Percentiles rank a stretch among this genome's conserved stretches.
Evolutionary conservation across 2,797 vertebrate genomes (phyloP).

Genomic region (Ptychadena robeensis): DNA sequence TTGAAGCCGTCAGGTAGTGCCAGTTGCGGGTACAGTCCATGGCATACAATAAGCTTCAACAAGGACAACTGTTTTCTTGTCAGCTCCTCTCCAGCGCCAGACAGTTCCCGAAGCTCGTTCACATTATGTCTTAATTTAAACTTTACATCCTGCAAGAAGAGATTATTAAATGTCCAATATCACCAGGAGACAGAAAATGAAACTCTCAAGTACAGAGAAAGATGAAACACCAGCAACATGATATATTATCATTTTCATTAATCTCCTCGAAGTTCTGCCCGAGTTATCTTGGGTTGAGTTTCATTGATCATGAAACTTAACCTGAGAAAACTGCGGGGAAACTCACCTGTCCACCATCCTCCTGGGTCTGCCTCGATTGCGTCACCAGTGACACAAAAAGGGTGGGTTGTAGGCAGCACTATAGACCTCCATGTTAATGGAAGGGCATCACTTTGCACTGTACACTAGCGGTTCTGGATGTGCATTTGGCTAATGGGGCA

Average conservation of each 20-base stretch:
- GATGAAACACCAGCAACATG: neutral
- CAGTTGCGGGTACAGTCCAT: constrained; percentile 91
- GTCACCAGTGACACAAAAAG: too few relatives aligned
- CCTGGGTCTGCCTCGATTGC: too few relatives aligned
- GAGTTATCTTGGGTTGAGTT: too few relatives aligned
- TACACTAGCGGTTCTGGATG: too few relatives aligned
- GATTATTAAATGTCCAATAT: neutral
- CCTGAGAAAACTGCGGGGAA: too few relatives aligned
- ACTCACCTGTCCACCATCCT: too few relatives aligned
- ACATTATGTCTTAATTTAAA: constrained; percentile 90
- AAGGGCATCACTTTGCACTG: too few relatives aligned
- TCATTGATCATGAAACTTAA: too few relatives aligned
- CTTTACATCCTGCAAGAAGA: constrained; percentile 84
- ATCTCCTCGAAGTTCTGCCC: too few relatives aligned
- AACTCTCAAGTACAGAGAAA: neutral
- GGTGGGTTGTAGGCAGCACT: too few relatives aligned
- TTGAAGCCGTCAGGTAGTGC: constrained; percentile 87
- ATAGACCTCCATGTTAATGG: too few relatives aligned
- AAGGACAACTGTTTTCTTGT: constrained; percentile 77
- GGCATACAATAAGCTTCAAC: constrained; percentile 86
- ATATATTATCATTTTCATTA: neutral
- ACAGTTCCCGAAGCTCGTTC: constrained; percentile 79
- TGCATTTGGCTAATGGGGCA: too few relatives aligned
- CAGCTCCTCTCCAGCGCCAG: constrained; percentile 75
- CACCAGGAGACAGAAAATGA: neutral